Base-by-base conservation (phyloP, 1,140 invertebrate genomes). In the Brachionus koreanus region DNA sequence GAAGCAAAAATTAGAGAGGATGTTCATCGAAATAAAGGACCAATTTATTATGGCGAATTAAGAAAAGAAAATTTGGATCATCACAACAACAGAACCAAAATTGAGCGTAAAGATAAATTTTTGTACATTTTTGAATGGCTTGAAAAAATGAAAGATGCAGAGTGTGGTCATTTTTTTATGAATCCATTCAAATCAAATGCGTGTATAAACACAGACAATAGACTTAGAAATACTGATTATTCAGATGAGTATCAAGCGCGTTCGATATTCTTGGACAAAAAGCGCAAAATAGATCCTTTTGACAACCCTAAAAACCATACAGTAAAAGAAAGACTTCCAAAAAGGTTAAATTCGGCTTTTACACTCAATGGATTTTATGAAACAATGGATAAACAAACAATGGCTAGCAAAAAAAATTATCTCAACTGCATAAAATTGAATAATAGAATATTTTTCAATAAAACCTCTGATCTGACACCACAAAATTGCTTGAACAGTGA, bases 61-160 rank as follows among this genome's bases (percentile, higher is more conserved):
- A 74, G 43, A 25, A 23, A 74, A 74, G 69, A 74, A 4, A 74
- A 74, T 46, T 12, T 74, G 5, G n/a, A 29, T 46, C 4, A n/a
- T 2, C 43, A 74, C 6, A 46, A 33, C 42, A 5, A 23, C 13
- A 74, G 43, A 25, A 74, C 19, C 23, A 43, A 46, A 25, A 1
- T 74, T 23, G 69, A 33, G 7, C 25, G 16, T 13, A 74, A 49
- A 43, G 69, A 74, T 10, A 74, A 74, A 46, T 46, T 43, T 74
- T 74, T 74, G 29, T 74, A 46, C 19, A 74, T 74, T 46, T 74
- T 43, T 29, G 69, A 74, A 74, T 74, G 69, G 69, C 39, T 74
- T n/a, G 19, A 49, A 10, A 74, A 74, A 43, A 74, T 74, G n/a
- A 23, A 74, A n/a, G 25, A 25, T 2, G 19, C 5, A 12, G 69